Conservation (phyloP, 2,888 invertebrate genomes). For the Drosophila koepferae region DNA sequence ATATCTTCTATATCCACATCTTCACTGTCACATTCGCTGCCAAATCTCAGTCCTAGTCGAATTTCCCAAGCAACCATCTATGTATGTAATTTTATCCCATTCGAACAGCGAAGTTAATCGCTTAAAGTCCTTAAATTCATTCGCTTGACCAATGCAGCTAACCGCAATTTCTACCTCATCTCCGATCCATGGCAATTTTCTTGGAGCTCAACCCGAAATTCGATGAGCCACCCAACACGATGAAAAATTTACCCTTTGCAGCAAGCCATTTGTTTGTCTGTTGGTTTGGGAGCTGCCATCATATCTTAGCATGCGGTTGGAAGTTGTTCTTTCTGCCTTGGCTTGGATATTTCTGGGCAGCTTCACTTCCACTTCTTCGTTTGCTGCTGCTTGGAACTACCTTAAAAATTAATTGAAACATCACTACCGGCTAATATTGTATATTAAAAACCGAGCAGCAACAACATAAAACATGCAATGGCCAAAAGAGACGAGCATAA, state of each 20-base stretch:
- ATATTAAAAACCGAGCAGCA: constrained; percentile 66
- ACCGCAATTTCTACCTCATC: constrained; percentile 24
- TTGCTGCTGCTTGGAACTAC: constrained; percentile 35
- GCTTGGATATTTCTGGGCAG: not conserved
- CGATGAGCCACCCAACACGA: constrained; percentile 57
- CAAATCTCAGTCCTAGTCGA: not conserved
- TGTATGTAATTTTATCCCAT: not conserved
- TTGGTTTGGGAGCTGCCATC: constrained; percentile 62
- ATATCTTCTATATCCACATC: no score
- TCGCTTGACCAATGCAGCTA: constrained; percentile 39
- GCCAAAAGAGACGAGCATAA: constrained; percentile 37
- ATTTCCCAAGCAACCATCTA: not conserved
- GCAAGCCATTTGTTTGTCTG: constrained; percentile 76
- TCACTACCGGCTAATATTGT: constrained; percentile 73
- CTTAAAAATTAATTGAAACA: constrained; percentile 81
- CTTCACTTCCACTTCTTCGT: not conserved
- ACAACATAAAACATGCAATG: constrained; percentile 64
- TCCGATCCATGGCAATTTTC: not conserved
- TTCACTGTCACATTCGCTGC: no score
- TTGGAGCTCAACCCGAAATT: constrained; percentile 1
- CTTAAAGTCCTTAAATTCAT: constrained; percentile 28
- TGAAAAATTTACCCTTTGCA: constrained; percentile 80
- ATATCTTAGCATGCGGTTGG: constrained; percentile 73
- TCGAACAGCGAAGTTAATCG: constrained; percentile 10
- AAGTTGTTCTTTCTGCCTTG: constrained; percentile 2